Conservation (phyloP, 2,113 vertebrate species). For the Myodes glareolus region DNA sequence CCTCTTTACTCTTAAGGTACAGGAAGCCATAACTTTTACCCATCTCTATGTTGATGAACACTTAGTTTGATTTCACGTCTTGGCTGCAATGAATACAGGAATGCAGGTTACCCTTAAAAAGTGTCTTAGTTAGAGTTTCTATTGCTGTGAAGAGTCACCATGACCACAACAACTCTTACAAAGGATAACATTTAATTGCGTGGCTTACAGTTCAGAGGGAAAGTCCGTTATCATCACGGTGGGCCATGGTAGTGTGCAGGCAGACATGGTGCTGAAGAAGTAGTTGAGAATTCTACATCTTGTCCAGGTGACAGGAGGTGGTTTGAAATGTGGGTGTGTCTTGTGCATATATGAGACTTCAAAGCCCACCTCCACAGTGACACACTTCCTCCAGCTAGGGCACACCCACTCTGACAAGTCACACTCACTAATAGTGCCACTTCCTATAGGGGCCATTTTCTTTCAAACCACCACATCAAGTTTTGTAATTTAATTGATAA, state of each 20-base stretch:
- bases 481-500: background rate
- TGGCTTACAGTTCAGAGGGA: background rate
- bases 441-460: background rate
- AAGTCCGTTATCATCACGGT: rapidly evolving
- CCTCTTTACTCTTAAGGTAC: background rate
- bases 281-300: too few relatives aligned
- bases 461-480: background rate
- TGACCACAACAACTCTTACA: background rate
- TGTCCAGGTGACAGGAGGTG: background rate
- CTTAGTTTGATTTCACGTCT: background rate
- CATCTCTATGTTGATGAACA: background rate
- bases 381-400: background rate
- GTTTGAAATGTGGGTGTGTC: background rate
- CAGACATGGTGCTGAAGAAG: too few relatives aligned
- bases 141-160: background rate
- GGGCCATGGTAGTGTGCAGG: background rate
- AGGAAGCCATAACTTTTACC: background rate
- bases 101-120: background rate
- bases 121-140: background rate
- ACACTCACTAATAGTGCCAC: background rate
- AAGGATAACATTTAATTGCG: background rate
- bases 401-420: background rate
- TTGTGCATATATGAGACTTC: background rate
- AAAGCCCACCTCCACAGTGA: background rate
- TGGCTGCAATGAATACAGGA: background rate